Evolutionary conservation across 1,140 invertebrate genomes (phyloP), one percentile per base, ranked within the genome.

Genomic region (Ceratoteleas bidentatus): DNA sequence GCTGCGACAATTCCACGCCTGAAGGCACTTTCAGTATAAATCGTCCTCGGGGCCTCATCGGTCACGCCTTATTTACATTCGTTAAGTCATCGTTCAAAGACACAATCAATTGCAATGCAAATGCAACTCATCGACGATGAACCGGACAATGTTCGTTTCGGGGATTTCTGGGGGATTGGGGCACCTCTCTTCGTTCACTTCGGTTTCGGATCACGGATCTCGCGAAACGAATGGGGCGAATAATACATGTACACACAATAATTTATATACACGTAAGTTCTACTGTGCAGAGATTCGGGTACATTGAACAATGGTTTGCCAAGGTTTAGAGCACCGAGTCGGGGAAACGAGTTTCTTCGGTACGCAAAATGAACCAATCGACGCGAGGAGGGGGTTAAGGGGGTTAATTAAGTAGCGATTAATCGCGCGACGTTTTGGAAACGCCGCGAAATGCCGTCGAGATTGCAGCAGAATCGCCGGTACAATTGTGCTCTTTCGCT

Each of bases 1-100:
- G 33, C 45, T 73, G 40, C 53, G 54, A 68, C 66, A 72, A 65
- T 77, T 73, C 43, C 62, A 73, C 70, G 73, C 73, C 73, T 72
- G 45, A 82, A 82, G 79, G 79, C 79, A 82, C 79, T 77, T 77
- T 68, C 79, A 77, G 52, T 73, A 40, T 72, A 60, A 75, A 66
- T 74, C 73, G 53, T 36, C 76, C 66, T 43, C 57, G 15, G 53
- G 61, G 60, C 76, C 60, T 50, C 49, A n/a, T 40, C 53, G 24
- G 24, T 54, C 13, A 43, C 40, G 14, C 34, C 49, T 64, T 81
- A 74, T 81, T 49, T 74, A 74, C 77, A 74, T 15, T 60, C 57
- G 11, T 62, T 53, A 57, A 73, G 32, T 62, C 53, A 53, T 56
- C 53, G 6, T 61, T 50, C 13, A 16, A 57, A 77, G 3, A 53